Evolutionary conservation across 2,888 invertebrate species (phyloP).

Genomic region (Flexamia atlantica): DNA sequence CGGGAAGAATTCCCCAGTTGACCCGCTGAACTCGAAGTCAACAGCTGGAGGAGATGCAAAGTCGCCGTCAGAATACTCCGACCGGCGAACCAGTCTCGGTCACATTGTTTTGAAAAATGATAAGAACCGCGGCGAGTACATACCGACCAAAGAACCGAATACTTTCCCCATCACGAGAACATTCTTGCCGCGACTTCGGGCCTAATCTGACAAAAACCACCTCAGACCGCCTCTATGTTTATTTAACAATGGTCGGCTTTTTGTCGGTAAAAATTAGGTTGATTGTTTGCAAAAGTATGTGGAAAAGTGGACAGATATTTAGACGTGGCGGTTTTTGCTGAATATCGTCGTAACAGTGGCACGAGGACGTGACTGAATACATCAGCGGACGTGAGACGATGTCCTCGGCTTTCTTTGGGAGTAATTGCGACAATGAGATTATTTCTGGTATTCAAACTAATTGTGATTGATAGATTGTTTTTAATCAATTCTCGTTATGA

Average conservation of each 20-base stretch:
- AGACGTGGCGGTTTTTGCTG: conserved; percentile 16
- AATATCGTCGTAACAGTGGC: not conserved
- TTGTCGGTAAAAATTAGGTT: conserved; percentile 56
- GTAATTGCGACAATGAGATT: not conserved
- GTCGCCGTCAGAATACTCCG: not conserved
- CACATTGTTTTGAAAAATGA: conserved; percentile 35
- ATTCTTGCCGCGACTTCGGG: not conserved
- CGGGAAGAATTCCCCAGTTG: not conserved
- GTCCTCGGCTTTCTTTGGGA: not conserved
- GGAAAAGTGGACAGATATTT: conserved; percentile 55
- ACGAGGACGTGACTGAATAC: conserved; percentile 20
- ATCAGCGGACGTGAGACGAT: conserved; percentile 44
- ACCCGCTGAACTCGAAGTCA: not conserved
- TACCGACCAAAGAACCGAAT: conserved; percentile 43
- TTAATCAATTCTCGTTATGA: too few species aligned
- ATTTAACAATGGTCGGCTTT: conserved; percentile 53
- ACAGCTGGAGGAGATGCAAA: conserved; percentile 25
- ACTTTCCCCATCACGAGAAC: conserved; percentile 55
- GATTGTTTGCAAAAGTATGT: conserved; percentile 56
- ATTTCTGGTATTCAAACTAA: not conserved
- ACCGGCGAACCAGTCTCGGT: not conserved
- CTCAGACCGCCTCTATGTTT: conserved; percentile 46
- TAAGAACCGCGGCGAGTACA: conserved; percentile 43
- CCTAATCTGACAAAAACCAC: conserved; percentile 41
- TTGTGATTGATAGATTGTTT: too few species aligned